Percentiles rank a stretch among this genome's conserved stretches.
phyloP scores from a whole-genome alignment of 2,113 vertebrate genomes.

The Entelurus aequoreus region DNA sequence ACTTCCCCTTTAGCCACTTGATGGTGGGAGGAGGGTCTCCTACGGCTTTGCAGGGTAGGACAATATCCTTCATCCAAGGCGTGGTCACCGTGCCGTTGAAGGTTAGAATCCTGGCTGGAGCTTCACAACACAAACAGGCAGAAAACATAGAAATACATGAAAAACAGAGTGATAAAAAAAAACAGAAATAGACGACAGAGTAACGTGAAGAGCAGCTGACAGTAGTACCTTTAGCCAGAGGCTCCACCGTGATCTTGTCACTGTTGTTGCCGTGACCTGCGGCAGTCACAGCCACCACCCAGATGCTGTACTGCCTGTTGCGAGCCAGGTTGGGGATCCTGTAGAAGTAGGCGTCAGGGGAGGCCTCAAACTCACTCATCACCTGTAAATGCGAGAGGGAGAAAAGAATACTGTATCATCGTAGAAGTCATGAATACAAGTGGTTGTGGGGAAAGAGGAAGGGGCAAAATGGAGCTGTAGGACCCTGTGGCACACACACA shows the following conservation, averaged over 20 bases:
- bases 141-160: background rate
- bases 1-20: constrained; percentile 99
- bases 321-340: constrained; percentile 90
- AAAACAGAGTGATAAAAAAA: too few relatives aligned
- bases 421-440: background rate
- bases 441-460: background rate
- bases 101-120: constrained; percentile 90
- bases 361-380: constrained; percentile 97
- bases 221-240: constrained; percentile 86
- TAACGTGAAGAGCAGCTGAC: background rate
- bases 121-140: constrained; percentile 56
- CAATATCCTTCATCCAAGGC: constrained; percentile 98
- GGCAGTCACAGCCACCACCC: constrained; percentile 95
- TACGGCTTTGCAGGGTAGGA: constrained; percentile 91
- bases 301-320: constrained; percentile 93
- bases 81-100: constrained; percentile 96
- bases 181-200: background rate
- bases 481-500: constrained; percentile 45
- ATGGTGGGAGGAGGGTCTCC: constrained; percentile 90
- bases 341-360: constrained; percentile 92
- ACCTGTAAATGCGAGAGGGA: constrained; percentile 73
- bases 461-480: background rate
- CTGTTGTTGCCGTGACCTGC: constrained; percentile 96
- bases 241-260: constrained; percentile 94
- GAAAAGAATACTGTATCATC: constrained; percentile 37